Evolutionary conservation across 1,140 invertebrate species (phyloP).

Genomic region (Drosophila yakuba): DNA sequence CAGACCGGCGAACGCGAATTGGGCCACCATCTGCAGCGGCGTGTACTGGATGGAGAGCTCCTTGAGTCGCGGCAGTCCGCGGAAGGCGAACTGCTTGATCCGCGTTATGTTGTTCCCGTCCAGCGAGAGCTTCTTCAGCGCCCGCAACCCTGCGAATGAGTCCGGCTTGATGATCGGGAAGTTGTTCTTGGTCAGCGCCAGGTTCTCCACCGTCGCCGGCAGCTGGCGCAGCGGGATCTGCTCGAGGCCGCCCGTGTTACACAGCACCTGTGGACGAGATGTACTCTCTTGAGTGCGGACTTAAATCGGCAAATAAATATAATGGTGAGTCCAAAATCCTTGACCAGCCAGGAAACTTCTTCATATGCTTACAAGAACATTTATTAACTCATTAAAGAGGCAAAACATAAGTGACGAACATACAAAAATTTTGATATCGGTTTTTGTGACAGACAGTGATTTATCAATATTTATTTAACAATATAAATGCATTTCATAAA

Average conservation of each 20-base stretch:
- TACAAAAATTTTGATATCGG: too few relatives aligned
- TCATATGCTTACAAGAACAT: too few relatives aligned
- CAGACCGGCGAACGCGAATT: slow-evolving; percentile 92
- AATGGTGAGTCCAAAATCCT: too few relatives aligned
- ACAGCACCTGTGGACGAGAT: slow-evolving; percentile 88
- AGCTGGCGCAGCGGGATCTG: slow-evolving; percentile 91
- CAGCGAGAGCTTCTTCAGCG: slow-evolving; percentile 90
- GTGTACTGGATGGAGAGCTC: slow-evolving; percentile 93
- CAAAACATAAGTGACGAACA: too few relatives aligned
- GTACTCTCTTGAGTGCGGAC: too few relatives aligned
- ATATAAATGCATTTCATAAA: too few relatives aligned
- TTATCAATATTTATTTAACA: too few relatives aligned
- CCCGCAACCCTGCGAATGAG: slow-evolving; percentile 90
- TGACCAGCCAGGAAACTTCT: too few relatives aligned
- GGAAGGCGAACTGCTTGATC: slow-evolving; percentile 93
- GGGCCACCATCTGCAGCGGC: slow-evolving; percentile 89
- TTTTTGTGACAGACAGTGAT: too few relatives aligned
- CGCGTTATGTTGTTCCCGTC: slow-evolving; percentile 92
- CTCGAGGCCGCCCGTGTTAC: slow-evolving; percentile 92
- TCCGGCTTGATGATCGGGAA: slow-evolving; percentile 91
- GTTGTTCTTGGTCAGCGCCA: slow-evolving; percentile 92
- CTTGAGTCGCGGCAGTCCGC: slow-evolving; percentile 89
- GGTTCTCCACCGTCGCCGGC: slow-evolving; percentile 90
- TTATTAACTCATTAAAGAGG: too few relatives aligned
- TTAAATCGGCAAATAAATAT: background rate